phyloP scores from a whole-genome alignment of 2,888 invertebrate species.

The Phytoseiulus persimilis region DNA sequence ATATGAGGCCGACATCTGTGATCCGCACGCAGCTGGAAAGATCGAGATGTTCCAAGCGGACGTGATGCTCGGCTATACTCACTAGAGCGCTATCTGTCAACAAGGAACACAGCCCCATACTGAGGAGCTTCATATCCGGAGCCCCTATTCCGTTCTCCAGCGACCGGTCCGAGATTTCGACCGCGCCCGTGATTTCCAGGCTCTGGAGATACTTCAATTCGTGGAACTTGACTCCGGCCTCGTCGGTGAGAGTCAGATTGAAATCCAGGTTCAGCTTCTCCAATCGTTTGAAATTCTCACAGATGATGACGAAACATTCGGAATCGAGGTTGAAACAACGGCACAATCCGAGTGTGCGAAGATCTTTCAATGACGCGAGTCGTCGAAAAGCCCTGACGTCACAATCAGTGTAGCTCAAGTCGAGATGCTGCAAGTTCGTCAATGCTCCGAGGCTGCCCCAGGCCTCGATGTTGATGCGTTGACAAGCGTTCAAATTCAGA shows the following conservation, averaged over 20 bases:
- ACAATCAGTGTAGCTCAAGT: conserved; percentile 19
- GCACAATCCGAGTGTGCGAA: background rate
- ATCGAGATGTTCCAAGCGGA: background rate
- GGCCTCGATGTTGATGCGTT: conserved; percentile 5
- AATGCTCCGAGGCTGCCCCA: background rate
- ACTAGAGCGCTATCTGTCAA: conserved; percentile 14
- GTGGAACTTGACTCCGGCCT: background rate
- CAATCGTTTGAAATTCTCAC: background rate
- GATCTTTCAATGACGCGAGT: background rate
- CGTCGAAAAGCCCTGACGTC: background rate
- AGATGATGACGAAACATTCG: conserved; percentile 7
- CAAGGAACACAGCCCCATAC: background rate
- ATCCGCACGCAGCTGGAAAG: conserved; percentile 7
- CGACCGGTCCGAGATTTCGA: background rate
- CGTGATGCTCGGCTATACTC: background rate
- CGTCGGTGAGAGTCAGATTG: background rate
- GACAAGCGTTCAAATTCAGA: background rate
- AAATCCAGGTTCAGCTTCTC: conserved; percentile 11
- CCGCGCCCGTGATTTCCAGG: conserved; percentile 8
- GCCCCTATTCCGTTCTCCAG: conserved; percentile 10
- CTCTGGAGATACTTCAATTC: background rate
- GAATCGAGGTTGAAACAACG: background rate
- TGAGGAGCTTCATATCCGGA: background rate
- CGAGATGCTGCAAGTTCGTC: background rate
- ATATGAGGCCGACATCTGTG: conserved; percentile 14